These are phyloP conservation scores for Delphinus delphis DNA, from an alignment of 2,113 vertebrate species.

Conservation along the genomic window DNA sequence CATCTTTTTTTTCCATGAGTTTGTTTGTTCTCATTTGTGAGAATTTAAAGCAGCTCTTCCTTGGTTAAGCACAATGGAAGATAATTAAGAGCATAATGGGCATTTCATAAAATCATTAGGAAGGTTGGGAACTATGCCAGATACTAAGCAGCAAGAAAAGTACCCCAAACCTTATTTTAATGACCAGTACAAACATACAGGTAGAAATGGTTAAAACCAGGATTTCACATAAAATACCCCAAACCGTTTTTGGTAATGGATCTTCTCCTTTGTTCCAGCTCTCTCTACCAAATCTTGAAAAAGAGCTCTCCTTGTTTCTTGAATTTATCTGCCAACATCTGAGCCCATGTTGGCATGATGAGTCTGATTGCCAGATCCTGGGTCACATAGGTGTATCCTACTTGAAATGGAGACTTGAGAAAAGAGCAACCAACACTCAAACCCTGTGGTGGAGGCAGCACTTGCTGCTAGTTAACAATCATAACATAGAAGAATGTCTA, in stretches of 20 bases:
- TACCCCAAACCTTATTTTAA: slow-evolving; percentile 6
- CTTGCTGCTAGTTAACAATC: not conserved
- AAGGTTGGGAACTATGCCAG: not conserved
- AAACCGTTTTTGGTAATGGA: not conserved
- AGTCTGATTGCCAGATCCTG: not conserved
- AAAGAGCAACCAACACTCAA: not conserved
- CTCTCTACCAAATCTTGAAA: not conserved
- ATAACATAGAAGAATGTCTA: not conserved
- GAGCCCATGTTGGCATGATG: accelerated
- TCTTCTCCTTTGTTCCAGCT: not conserved
- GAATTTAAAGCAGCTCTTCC: too few relatives aligned
- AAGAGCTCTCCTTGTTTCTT: not conserved
- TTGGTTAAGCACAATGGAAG: too few relatives aligned
- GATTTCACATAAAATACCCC: not conserved
- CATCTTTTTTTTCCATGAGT: too few relatives aligned
- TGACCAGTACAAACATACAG: not conserved
- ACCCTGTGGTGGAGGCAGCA: accelerated
- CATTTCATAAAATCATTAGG: slow-evolving; percentile 17
- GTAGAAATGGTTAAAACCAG: not conserved
- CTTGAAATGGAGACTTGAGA: not conserved
- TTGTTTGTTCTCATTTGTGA: too few relatives aligned
- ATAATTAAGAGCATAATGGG: too few relatives aligned
- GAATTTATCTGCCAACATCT: not conserved
- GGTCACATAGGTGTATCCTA: too few relatives aligned
- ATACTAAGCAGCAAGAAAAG: slow-evolving; percentile 21